phyloP scores from a whole-genome alignment of 2,113 vertebrate species.

The Aythya baeri region DNA sequence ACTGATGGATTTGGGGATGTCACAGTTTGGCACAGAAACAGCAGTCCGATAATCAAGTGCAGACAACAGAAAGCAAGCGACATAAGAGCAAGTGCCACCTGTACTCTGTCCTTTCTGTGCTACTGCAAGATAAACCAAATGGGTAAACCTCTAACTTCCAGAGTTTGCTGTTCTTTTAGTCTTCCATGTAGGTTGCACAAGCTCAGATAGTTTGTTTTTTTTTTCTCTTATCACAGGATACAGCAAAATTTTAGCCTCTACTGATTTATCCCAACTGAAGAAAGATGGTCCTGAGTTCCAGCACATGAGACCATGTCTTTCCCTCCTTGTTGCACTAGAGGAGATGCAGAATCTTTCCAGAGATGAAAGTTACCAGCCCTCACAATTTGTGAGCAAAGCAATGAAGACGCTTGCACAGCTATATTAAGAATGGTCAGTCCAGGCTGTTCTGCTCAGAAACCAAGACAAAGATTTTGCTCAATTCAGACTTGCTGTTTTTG shows the following conservation, averaged over 20 bases:
- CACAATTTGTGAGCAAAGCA: not conserved
- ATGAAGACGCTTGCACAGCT: not conserved
- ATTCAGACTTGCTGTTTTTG: not conserved
- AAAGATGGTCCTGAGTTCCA: not conserved
- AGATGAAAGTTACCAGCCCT: not conserved
- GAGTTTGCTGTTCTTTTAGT: not conserved
- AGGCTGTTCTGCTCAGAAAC: not conserved
- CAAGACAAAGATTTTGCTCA: not conserved
- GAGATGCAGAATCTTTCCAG: not conserved
- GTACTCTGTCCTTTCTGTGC: not conserved
- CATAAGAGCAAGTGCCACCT: not conserved
- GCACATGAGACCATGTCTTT: not conserved
- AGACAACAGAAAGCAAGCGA: not conserved
- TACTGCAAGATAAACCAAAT: not conserved
- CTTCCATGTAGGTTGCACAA: not conserved
- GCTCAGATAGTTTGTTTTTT: not conserved
- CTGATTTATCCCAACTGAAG: not conserved
- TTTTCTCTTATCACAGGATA: not conserved
- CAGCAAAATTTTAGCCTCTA: not conserved
- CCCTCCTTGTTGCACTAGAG: too few species aligned
- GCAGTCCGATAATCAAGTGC: not conserved
- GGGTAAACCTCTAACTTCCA: not conserved
- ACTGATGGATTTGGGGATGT: not conserved
- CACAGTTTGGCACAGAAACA: not conserved
- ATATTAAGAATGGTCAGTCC: fast-evolving